Percentiles rank a stretch among this genome's conserved stretches.
phyloP scores from a whole-genome alignment of 2,113 vertebrate species.

The Petaurus breviceps region DNA sequence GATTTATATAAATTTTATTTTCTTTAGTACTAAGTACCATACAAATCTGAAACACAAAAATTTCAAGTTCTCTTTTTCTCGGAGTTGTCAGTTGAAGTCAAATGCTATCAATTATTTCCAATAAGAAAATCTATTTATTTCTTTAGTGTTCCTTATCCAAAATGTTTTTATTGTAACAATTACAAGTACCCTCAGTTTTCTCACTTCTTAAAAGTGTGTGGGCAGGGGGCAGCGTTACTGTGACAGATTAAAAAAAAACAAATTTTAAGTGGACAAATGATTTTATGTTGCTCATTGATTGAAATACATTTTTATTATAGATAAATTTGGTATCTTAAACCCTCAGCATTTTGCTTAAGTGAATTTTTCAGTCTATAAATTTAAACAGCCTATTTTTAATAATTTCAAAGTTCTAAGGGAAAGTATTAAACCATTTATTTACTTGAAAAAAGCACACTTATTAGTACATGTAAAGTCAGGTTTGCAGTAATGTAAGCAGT shows the following conservation, averaged over 20 bases:
- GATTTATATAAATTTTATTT: constrained; percentile 32
- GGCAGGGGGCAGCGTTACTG: background rate
- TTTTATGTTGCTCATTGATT: constrained; percentile 38
- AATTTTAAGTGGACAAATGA: constrained; percentile 19
- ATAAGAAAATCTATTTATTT: constrained; percentile 42
- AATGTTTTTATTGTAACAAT: constrained; percentile 6
- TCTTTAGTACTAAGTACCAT: constrained; percentile 32
- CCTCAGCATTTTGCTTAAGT: constrained; percentile 25
- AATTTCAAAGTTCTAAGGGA: constrained; percentile 52
- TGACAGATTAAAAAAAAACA: background rate
- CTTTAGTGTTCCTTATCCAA: constrained; percentile 14
- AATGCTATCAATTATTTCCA: background rate
- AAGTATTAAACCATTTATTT: constrained; percentile 56
- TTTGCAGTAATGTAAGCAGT: constrained; percentile 6
- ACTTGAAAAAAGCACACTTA: background rate
- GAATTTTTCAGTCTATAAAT: constrained; percentile 35
- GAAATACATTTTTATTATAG: constrained; percentile 24
- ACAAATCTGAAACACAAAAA: background rate
- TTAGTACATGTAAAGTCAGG: constrained; percentile 12
- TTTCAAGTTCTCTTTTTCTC: background rate
- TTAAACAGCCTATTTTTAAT: background rate
- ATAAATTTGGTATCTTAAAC: constrained; percentile 30
- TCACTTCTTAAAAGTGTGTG: background rate
- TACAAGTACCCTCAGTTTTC: background rate
- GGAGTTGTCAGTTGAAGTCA: background rate